Conservation (phyloP, 2,113 vertebrate species). For the Daboia siamensis region DNA sequence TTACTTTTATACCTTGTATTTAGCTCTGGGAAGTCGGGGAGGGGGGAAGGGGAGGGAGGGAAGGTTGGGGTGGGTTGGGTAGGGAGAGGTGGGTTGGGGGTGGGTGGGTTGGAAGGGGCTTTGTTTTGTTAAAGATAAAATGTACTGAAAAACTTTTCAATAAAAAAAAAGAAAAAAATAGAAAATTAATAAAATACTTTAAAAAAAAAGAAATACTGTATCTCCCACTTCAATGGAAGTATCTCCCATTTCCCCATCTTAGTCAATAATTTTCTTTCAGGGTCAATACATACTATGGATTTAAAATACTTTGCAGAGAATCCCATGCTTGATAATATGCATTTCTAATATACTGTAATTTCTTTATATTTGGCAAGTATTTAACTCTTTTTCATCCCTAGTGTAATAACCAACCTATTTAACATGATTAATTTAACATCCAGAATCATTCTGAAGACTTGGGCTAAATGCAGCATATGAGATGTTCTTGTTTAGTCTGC, state of each 20-base stretch:
- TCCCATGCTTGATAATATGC: background rate
- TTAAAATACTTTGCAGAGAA: background rate
- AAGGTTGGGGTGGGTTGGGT: too few species aligned
- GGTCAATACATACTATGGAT: background rate
- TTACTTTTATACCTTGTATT: too few species aligned
- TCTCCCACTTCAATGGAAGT: background rate
- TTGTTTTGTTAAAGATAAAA: too few species aligned
- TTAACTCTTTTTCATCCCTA: background rate
- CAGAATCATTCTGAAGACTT: background rate
- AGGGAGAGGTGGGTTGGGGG: too few species aligned
- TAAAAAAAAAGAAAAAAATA: too few species aligned
- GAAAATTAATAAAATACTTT: too few species aligned
- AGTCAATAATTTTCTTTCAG: background rate
- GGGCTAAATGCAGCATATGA: background rate
- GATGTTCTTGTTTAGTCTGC: background rate
- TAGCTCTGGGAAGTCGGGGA: too few species aligned
- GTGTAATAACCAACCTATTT: background rate
- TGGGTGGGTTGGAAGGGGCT: too few species aligned
- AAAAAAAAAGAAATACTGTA: background rate
- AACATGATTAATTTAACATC: background rate
- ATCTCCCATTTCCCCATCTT: too few species aligned
- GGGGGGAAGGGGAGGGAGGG: too few species aligned
- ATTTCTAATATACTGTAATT: background rate
- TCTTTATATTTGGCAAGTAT: background rate
- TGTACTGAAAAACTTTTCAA: too few species aligned